A percentile compares a stretch with the other conserved stretches of the same genome.
Evolutionary conservation across 2,113 vertebrate genomes (phyloP).

Genomic region (Beaufortia kweichowensis): DNA sequence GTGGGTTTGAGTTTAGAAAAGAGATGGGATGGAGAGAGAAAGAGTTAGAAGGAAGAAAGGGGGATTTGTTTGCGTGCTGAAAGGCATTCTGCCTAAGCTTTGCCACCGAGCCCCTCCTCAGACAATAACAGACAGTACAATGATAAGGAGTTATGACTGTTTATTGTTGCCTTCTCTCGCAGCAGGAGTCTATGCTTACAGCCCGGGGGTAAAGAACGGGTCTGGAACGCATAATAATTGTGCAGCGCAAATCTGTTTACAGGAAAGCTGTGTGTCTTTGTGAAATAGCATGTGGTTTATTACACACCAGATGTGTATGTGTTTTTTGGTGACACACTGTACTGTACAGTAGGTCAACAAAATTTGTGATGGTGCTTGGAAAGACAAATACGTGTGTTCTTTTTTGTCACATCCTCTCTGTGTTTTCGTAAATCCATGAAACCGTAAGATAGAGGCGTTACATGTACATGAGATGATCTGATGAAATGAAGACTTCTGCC

Average conservation of each 20-base stretch:
- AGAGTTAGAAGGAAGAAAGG: neutral
- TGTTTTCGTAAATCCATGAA: neutral
- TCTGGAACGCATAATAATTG: constrained; percentile 14
- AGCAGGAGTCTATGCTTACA: constrained; percentile 26
- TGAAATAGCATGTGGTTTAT: neutral
- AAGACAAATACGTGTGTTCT: too few relatives aligned
- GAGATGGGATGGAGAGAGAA: constrained; percentile 17
- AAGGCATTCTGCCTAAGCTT: constrained; percentile 21
- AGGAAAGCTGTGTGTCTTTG: constrained; percentile 1
- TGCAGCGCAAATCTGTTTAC: constrained; percentile 10
- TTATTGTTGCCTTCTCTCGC: constrained; percentile 12
- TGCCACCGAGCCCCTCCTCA: constrained; percentile 15
- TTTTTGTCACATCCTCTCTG: too few relatives aligned
- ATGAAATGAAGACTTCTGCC: neutral
- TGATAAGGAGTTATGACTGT: constrained; percentile 30
- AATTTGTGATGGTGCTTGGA: neutral
- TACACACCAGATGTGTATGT: neutral
- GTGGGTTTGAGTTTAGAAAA: constrained; percentile 30
- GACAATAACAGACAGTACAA: constrained; percentile 26
- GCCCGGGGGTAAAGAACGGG: neutral
- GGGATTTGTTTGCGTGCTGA: constrained; percentile 24
- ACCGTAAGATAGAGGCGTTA: constrained; percentile 2
- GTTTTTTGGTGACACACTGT: neutral
- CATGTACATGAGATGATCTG: neutral
- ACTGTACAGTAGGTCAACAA: neutral